phyloP scores from a whole-genome alignment of 1,140 invertebrate genomes.

The Dreissena rostriformis region DNA sequence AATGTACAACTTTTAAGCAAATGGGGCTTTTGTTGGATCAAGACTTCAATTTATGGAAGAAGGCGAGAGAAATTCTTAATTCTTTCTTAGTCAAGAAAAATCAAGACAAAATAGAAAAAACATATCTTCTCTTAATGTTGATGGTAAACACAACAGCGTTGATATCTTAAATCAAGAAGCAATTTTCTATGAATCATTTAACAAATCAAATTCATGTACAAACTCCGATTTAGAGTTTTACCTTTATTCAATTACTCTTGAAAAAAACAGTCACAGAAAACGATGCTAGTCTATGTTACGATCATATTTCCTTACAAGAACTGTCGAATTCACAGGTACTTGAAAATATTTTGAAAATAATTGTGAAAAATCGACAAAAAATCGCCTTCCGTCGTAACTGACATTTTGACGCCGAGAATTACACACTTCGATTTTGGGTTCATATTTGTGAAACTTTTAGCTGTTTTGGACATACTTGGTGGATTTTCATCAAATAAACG shows the following conservation, averaged over 20 bases:
- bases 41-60: slow-evolving; percentile 32
- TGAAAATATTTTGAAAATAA: too few species aligned
- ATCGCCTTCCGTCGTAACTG: too few species aligned
- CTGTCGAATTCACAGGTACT: too few species aligned
- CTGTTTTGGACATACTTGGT: too few species aligned
- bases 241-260: neutral
- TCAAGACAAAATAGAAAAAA: slow-evolving; percentile 23
- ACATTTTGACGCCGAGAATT: too few species aligned
- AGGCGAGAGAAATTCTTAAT: slow-evolving; percentile 10
- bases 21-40: slow-evolving; percentile 3
- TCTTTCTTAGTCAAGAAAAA: slow-evolving; percentile 39
- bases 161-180: neutral
- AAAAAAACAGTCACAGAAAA: slow-evolving; percentile 10
- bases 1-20: neutral
- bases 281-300: neutral
- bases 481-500: too few species aligned
- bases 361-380: too few species aligned
- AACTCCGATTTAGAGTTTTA: slow-evolving; percentile 4
- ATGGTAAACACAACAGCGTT: neutral
- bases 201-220: neutral
- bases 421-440: too few species aligned
- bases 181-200: slow-evolving; percentile 13
- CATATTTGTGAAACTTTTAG: too few species aligned
- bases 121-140: neutral
- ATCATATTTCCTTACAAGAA: slow-evolving; percentile 17